phyloP scores from a whole-genome alignment of 2,797 vertebrate genomes.

The Dendrocincla tyrannina region DNA sequence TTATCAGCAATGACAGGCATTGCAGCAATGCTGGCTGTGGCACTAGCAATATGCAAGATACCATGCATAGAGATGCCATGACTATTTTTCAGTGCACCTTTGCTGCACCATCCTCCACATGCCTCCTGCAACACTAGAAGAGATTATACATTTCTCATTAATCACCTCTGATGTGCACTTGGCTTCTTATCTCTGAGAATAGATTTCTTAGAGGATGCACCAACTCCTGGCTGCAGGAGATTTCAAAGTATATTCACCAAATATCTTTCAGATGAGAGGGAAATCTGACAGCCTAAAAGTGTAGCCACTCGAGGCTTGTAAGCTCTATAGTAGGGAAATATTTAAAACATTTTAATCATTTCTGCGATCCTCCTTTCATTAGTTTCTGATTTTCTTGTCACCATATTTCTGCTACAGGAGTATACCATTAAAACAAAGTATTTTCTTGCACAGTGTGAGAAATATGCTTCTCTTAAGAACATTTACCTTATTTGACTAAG shows the following conservation, averaged over 20 bases:
- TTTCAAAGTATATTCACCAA: constrained; percentile 39
- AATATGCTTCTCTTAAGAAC: neutral
- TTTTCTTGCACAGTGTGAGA: neutral
- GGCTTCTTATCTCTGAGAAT: constrained; percentile 47
- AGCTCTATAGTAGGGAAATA: neutral
- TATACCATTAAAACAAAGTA: neutral
- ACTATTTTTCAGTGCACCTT: neutral
- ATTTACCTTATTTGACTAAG: neutral
- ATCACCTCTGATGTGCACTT: constrained; percentile 30
- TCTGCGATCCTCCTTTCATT: neutral
- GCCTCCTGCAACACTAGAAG: neutral
- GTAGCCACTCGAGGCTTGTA: neutral
- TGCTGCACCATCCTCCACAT: constrained; percentile 18
- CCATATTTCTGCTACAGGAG: neutral
- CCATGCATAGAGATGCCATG: neutral
- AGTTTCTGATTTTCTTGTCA: neutral
- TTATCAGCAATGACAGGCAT: neutral
- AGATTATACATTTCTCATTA: constrained; percentile 17
- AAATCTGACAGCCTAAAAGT: constrained; percentile 28
- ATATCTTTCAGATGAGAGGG: constrained; percentile 14
- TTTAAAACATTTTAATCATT: constrained; percentile 21
- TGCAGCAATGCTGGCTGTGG: neutral
- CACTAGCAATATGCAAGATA: neutral
- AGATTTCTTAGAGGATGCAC: constrained; percentile 15
- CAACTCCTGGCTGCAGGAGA: neutral